phyloP scores from a whole-genome alignment of 2,888 invertebrate genomes.

The Holacanthella duospinosa region DNA sequence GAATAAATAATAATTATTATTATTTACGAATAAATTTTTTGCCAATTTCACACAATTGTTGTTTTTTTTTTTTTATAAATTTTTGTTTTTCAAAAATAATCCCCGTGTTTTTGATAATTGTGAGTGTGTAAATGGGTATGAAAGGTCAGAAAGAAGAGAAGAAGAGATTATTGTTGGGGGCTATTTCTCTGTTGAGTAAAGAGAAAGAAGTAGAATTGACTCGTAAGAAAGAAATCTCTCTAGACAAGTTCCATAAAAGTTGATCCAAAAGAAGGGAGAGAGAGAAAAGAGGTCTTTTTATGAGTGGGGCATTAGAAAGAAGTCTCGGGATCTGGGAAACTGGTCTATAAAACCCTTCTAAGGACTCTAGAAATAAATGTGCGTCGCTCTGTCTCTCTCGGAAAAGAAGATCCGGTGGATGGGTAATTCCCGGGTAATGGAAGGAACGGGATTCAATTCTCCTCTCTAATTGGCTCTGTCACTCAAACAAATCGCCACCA shows the following conservation, averaged over 20 bases:
- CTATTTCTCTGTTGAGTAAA: too few relatives aligned
- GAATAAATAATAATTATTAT: too few relatives aligned
- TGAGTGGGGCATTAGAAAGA: neutral
- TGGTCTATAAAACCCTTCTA: neutral
- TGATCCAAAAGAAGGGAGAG: neutral
- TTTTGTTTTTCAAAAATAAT: too few relatives aligned
- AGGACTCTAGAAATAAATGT: slow-evolving; percentile 37
- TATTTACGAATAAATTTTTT: too few relatives aligned
- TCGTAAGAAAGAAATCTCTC: neutral
- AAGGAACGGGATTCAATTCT: slow-evolving; percentile 39
- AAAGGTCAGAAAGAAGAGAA: too few relatives aligned
- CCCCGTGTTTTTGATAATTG: too few relatives aligned
- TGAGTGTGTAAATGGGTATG: too few relatives aligned
- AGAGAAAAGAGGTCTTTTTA: neutral
- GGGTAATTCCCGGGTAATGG: slow-evolving; percentile 39
- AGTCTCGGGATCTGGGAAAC: too few relatives aligned
- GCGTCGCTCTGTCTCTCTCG: slow-evolving; percentile 31
- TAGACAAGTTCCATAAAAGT: neutral
- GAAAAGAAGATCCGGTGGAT: slow-evolving; percentile 38
- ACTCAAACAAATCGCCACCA: slow-evolving; percentile 39
- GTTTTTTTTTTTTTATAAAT: too few relatives aligned
- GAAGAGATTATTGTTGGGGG: too few relatives aligned
- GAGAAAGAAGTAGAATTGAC: neutral
- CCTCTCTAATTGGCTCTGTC: slow-evolving; percentile 40
- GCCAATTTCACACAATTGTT: too few relatives aligned